A percentile compares a stretch with the other conserved stretches of the same genome.
These are phyloP conservation scores for Minunthozetes semirufus DNA, from an alignment of 2,888 invertebrate species.

Conservation along the genomic window DNA sequence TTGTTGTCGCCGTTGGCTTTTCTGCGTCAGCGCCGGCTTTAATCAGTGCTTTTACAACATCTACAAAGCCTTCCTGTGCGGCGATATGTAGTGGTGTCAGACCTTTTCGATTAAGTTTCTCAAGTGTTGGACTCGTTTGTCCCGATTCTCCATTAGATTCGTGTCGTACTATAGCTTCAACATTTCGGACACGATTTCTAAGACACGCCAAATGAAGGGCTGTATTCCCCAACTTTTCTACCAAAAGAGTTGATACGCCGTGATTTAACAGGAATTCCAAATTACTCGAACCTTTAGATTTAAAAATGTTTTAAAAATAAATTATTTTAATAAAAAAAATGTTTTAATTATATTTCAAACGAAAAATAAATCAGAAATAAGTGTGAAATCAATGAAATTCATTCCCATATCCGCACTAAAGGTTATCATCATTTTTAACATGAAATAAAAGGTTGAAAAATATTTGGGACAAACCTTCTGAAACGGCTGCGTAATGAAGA, in stretches of 20 bases:
- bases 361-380: not conserved
- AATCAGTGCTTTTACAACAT: slow-evolving; percentile 26
- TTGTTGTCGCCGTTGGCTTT: slow-evolving; percentile 48
- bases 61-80: slow-evolving; percentile 26
- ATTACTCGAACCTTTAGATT: slow-evolving; percentile 16
- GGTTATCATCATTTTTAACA: not conserved
- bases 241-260: slow-evolving; percentile 47
- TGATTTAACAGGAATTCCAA: slow-evolving; percentile 43
- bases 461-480: slow-evolving; percentile 48
- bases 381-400: not conserved
- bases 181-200: slow-evolving; percentile 49
- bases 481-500: slow-evolving; percentile 54
- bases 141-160: not conserved
- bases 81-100: slow-evolving; percentile 30
- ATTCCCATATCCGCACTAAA: not conserved
- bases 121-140: not conserved
- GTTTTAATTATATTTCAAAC: too few species aligned
- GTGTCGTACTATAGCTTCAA: slow-evolving; percentile 46
- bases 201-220: slow-evolving; percentile 50
- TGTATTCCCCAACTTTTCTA: slow-evolving; percentile 48
- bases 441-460: slow-evolving; percentile 43
- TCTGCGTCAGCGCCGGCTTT: slow-evolving; percentile 31
- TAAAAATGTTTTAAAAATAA: too few species aligned
- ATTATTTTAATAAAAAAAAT: too few species aligned
- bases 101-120: slow-evolving; percentile 29